Percentiles rank a stretch among this genome's conserved stretches.
These are phyloP conservation scores for Larimichthys polyactis DNA, from an alignment of 2,113 vertebrate species.

Conservation along the genomic window DNA sequence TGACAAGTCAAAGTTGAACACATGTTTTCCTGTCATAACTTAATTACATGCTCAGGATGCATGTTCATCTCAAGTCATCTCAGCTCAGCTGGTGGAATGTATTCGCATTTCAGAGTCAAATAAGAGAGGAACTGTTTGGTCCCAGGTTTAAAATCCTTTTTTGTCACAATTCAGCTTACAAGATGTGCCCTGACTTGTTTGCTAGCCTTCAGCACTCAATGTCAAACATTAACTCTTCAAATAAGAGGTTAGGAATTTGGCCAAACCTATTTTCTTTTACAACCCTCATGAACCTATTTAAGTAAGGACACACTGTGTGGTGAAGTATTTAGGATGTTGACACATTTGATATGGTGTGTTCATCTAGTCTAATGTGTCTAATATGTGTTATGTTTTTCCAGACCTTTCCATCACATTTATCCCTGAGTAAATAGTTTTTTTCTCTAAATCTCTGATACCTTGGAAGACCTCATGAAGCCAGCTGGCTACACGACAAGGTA, in stretches of 20 bases:
- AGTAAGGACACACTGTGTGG: conserved; percentile 17
- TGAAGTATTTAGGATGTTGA: not conserved
- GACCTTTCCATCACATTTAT: not conserved
- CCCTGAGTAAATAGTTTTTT: not conserved
- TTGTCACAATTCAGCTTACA: conserved; percentile 40
- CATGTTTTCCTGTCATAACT: not conserved
- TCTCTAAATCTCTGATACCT: not conserved
- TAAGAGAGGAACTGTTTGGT: conserved; percentile 19
- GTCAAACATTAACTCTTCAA: conserved; percentile 76
- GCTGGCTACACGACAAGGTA: not conserved
- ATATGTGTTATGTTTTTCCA: no score
- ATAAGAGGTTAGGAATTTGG: conserved; percentile 38
- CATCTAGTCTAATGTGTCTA: not conserved
- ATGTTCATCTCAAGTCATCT: not conserved
- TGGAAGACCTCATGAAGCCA: not conserved
- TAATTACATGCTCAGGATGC: not conserved
- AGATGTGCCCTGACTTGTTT: conserved; percentile 47
- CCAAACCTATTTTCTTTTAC: not conserved
- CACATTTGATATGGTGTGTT: not conserved
- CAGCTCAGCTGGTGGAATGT: not conserved
- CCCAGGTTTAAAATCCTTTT: conserved; percentile 16
- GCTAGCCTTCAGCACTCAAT: conserved; percentile 38
- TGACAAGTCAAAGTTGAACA: not conserved
- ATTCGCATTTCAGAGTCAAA: not conserved
- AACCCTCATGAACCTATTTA: conserved; percentile 4